Base-by-base conservation (phyloP, 2,113 vertebrate species). In the Aptenodytes forsteri region DNA sequence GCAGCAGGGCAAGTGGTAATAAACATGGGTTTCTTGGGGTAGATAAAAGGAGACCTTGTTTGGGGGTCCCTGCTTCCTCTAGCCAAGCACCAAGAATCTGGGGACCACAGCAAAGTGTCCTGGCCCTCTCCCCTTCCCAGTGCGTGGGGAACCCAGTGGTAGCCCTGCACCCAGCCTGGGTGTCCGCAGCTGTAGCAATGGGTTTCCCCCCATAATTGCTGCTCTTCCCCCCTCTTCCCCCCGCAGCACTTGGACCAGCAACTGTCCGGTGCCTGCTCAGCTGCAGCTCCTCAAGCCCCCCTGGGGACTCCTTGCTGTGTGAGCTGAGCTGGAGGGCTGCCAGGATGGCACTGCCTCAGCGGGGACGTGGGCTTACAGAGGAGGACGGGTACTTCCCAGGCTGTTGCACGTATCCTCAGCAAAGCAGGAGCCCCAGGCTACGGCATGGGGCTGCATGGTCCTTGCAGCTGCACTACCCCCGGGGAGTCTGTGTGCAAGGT, bases 341-440 rank as follows among this genome's bases (percentile, higher is more conserved):
- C 56, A 59, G 49, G 42, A 29, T 47, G 32, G 3, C 22, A 22
- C 58, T 20, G 30, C 21, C 27, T 42, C 58, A 5, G 23, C 2
- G 2, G 44, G 29, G 18, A 61, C 26, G 32, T 32, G 54, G 23
- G 9, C 18, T n/a, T 19, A 32, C 30, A 46, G 10, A 56, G 19
- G n/a, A 72, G 72, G 42, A 61, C 0, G 0, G 22, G 50, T 50
- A 9, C 6, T 65, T 86, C 34, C 29, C 34, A n/a, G 29, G 47
- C 19, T 78, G 21, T 25, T 5, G 2, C 10, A 29, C 0, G 0
- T 23, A 36, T 12, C 16, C 29, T 4, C 13, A 62, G 36, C 8
- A 3, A 22, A 61, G 54, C n/a, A 23, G n/a, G 34, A 90, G 47
- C 27, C 47, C 8, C 1, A 9, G 9, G 36, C 54, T 2, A 1